Base-by-base conservation (phyloP, 2,888 invertebrate genomes). In the Epirrita christyi region DNA sequence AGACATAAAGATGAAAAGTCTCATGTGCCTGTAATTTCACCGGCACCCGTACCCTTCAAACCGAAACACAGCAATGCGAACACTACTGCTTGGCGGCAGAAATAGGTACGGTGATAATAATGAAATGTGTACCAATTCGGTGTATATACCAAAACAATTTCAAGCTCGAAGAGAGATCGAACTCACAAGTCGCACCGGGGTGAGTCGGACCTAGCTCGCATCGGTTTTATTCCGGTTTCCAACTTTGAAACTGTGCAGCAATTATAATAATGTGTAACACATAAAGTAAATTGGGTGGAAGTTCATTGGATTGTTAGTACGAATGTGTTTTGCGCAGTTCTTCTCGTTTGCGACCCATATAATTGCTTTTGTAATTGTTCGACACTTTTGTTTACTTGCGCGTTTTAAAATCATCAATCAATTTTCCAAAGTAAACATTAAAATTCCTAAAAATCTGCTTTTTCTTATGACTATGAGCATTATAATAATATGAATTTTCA, bases 221-320 rank as follows among this genome's bases (percentile, higher is more conserved):
- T 73, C 71, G 75, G 68, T 64, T 65, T 64, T 67, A 72, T 70
- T 70, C 72, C 65, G 64, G 66, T 66, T 71, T 66, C 67, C 72
- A 76, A 85, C 79, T 87, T 84, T 73, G 76, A 69, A 81, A 85
- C 80, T 74, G 75, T 78, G 67, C 69, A 78, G 76, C 84, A 86
- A 88, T 88, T 86, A 87, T 81, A 76, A 83, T 88, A 88, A 89
- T 86, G 82, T 83, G 72, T 81, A 80, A 81, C 80, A 82, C 82
- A 81, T 86, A 81, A 86, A 85, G 78, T 81, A 77, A 86, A 86
- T 85, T 88, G 82, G 71, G 73, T 75, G 82, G 81, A 85, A 85
- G 78, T 81, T 83, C 74, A 81, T 81, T 81, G 73, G 80, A 83
- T 83, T 81, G 78, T 81, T 77, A 76, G 73, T 77, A 70, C 73